These are phyloP conservation scores for Melinaea menophilus DNA, from an alignment of 2,888 invertebrate species.

Conservation along the genomic window DNA sequence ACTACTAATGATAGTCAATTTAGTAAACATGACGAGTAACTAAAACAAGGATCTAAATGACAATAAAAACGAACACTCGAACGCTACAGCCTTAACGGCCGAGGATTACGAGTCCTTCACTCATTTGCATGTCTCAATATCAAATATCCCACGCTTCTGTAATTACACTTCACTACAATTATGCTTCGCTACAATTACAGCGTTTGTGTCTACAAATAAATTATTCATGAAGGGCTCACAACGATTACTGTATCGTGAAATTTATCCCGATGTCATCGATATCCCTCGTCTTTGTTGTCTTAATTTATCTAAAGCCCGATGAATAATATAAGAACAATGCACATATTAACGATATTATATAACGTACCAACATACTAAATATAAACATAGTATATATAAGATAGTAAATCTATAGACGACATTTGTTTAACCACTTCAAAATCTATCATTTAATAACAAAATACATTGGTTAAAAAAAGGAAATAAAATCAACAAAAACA, in stretches of 20 bases:
- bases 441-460: too few relatives aligned
- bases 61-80: slow-evolving; percentile 2
- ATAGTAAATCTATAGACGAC: too few relatives aligned
- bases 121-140: slow-evolving; percentile 70
- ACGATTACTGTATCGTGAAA: slow-evolving; percentile 50
- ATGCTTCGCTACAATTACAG: slow-evolving; percentile 49
- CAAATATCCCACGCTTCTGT: slow-evolving; percentile 56
- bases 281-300: slow-evolving; percentile 12
- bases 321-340: neutral
- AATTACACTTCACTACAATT: slow-evolving; percentile 57
- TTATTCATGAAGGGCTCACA: slow-evolving; percentile 61
- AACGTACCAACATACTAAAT: too few relatives aligned
- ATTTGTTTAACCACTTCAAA: too few relatives aligned
- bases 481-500: neutral
- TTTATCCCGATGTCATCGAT: slow-evolving; percentile 39
- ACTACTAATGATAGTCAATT: too few relatives aligned
- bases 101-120: slow-evolving; percentile 37
- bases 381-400: too few relatives aligned
- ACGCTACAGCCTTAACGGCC: neutral
- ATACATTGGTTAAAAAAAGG: too few relatives aligned
- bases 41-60: neutral
- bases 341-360: neutral
- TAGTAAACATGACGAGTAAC: neutral
- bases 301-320: slow-evolving; percentile 2
- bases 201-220: slow-evolving; percentile 51